phyloP scores from a whole-genome alignment of 2,888 invertebrate genomes.

The Microplitis deprimator region DNA sequence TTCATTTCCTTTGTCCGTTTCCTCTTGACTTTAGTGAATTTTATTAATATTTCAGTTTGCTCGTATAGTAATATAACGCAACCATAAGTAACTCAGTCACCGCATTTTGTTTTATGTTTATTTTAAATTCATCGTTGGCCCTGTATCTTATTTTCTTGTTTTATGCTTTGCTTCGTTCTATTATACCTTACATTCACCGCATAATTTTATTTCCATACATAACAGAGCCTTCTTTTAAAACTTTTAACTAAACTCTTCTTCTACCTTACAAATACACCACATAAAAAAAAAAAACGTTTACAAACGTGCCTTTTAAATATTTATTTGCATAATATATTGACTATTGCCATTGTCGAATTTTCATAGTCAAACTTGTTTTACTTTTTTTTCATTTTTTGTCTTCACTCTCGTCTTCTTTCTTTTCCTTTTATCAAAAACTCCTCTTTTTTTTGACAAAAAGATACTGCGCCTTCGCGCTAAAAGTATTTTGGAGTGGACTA shows the following conservation, averaged over 20 bases:
- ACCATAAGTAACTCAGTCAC: not conserved
- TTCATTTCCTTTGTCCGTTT: constrained; percentile 19
- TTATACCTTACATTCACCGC: not conserved
- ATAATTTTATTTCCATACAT: not conserved
- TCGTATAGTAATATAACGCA: not conserved
- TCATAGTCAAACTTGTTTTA: not conserved
- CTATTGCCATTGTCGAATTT: not conserved
- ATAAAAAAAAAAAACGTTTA: not conserved
- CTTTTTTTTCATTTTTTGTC: not conserved
- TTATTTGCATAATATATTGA: not conserved
- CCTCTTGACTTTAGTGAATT: constrained; percentile 5
- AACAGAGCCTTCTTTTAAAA: not conserved
- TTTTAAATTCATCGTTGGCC: constrained; percentile 18
- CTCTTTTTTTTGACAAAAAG: no score
- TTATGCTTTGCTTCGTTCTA: not conserved
- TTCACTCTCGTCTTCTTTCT: not conserved
- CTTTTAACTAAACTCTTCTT: not conserved
- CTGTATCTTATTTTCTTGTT: not conserved
- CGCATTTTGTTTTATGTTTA: constrained; percentile 6
- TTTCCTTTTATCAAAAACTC: not conserved
- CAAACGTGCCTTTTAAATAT: not conserved
- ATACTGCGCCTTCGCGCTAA: no score
- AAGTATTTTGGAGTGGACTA: not conserved
- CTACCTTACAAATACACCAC: not conserved
- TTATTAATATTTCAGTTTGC: not conserved